These are phyloP conservation scores for Frankliniella intonsa DNA, from an alignment of 2,888 invertebrate genomes.

Conservation along the genomic window DNA sequence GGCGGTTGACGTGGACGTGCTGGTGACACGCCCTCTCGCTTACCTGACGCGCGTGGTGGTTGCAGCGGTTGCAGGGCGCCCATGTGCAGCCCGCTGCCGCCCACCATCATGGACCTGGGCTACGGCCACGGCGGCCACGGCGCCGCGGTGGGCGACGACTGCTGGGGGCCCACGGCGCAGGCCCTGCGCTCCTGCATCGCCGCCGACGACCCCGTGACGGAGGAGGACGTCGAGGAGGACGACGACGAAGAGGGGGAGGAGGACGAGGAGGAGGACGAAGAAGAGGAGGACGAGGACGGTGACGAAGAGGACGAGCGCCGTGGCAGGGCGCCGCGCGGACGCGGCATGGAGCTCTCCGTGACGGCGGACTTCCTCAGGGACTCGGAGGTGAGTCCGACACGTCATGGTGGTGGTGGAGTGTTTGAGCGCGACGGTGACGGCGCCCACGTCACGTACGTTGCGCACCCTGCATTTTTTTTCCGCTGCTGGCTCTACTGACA, in stretches of 20 bases:
- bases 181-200: constrained; percentile 7
- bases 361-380: neutral
- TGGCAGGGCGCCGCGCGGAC: neutral
- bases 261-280: neutral
- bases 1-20: neutral
- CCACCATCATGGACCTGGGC: constrained; percentile 5
- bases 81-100: constrained; percentile 21
- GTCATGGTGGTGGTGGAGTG: no score
- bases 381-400: neutral
- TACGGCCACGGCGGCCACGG: constrained; percentile 7
- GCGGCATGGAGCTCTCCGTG: constrained; percentile 17
- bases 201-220: neutral
- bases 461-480: no score
- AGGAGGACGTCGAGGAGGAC: neutral
- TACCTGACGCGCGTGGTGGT: neutral
- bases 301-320: neutral
- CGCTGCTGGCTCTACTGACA: no score
- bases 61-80: neutral
- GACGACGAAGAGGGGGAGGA: neutral
- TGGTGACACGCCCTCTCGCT: no score
- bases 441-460: no score
- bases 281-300: neutral
- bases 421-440: no score
- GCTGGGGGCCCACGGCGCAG: neutral
- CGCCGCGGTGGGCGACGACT: neutral